Evolutionary conservation across 2,888 invertebrate genomes (phyloP).

Genomic region (Blastobasis lacticolella): DNA sequence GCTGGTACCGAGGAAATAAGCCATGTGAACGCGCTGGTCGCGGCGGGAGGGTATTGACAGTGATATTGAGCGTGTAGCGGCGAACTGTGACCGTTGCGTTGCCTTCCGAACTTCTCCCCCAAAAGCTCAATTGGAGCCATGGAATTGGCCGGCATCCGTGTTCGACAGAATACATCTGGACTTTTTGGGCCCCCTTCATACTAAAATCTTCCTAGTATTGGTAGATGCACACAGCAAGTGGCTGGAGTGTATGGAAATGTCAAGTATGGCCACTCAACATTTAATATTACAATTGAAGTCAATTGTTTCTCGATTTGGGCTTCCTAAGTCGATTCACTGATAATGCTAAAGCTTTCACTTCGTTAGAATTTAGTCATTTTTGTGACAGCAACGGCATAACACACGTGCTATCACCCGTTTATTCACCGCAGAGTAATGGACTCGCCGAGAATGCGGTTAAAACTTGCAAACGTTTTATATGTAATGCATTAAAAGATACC

Average conservation of each 20-base stretch:
- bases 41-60: slow-evolving; percentile 3
- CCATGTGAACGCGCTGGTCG: neutral
- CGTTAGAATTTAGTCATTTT: neutral
- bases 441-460: slow-evolving; percentile 1
- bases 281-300: neutral
- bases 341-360: neutral
- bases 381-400: neutral
- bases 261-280: neutral
- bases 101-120: neutral
- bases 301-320: neutral
- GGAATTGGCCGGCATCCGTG: slow-evolving; percentile 1
- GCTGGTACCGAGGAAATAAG: neutral
- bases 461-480: neutral
- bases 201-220: neutral
- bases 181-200: neutral
- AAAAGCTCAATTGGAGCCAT: neutral
- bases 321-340: neutral
- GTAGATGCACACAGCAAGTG: neutral
- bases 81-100: neutral
- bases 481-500: neutral
- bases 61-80: slow-evolving; percentile 1
- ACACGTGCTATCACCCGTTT: neutral
- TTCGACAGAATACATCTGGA: slow-evolving; percentile 4
- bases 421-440: neutral
- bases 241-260: neutral